Conservation (phyloP, 2,113 vertebrate genomes). For the Hippocampus barbouri region DNA sequence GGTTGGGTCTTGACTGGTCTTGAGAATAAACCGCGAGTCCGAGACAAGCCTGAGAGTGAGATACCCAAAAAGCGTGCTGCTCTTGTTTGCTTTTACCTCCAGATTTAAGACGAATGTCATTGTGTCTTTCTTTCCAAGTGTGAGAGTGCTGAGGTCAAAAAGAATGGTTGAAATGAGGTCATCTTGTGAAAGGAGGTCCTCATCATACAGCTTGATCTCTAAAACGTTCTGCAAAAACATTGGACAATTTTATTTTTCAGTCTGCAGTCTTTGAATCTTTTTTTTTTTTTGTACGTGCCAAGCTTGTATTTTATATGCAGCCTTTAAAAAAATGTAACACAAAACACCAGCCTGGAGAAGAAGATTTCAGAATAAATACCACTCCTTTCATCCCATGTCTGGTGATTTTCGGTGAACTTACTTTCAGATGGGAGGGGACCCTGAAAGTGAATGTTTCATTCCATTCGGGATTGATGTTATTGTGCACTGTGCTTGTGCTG, state of each 20-base stretch:
- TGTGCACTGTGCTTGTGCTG: constrained; percentile 74
- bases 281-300: too few species aligned
- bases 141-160: constrained; percentile 67
- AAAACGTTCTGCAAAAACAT: constrained; percentile 62
- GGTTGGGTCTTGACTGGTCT: too few species aligned
- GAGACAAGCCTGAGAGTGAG: too few species aligned
- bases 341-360: too few species aligned
- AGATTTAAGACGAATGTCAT: constrained; percentile 59
- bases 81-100: constrained; percentile 42
- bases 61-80: background rate
- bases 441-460: constrained; percentile 81
- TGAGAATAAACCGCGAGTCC: too few species aligned
- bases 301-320: background rate
- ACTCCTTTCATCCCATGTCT: too few species aligned
- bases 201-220: constrained; percentile 70
- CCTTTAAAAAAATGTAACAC: too few species aligned
- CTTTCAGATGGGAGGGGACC: constrained; percentile 77
- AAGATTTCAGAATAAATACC: background rate
- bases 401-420: constrained; percentile 33
- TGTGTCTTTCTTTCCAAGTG: constrained; percentile 28
- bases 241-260: too few species aligned
- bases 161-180: constrained; percentile 59
- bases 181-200: constrained; percentile 62
- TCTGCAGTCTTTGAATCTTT: background rate
- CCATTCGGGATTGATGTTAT: constrained; percentile 77